Evolutionary conservation across 37 sponge, comb jelly and placozoan species (phyloP).

Genomic region (Dysidea cf. avara): DNA sequence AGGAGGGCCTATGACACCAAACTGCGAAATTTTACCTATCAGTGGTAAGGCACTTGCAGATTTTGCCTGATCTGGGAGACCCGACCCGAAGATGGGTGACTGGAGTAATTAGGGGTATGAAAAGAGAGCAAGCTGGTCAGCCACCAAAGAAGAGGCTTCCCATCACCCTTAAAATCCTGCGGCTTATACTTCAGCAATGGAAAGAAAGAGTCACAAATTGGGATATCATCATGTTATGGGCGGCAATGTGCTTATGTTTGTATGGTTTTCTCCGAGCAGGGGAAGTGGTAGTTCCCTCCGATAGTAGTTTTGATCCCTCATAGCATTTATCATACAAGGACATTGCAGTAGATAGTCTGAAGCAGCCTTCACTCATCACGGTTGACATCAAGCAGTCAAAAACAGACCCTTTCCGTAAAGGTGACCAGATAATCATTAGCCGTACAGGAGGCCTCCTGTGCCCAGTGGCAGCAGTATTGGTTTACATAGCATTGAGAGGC

Average conservation of each 20-base stretch:
- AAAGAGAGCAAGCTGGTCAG: neutral
- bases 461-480: no score
- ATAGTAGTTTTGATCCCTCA: slow-evolving; percentile 9
- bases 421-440: no score
- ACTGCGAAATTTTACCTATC: no score
- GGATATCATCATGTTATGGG: slow-evolving; percentile 30
- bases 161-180: slow-evolving; percentile 10
- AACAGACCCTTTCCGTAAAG: no score
- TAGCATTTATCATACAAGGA: slow-evolving; percentile 9
- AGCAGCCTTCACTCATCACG: no score
- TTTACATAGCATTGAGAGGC: no score
- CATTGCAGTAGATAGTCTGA: slow-evolving; percentile 18
- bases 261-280: slow-evolving; percentile 20
- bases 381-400: no score
- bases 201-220: neutral
- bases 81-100: neutral
- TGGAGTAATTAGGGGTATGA: slow-evolving; percentile 10
- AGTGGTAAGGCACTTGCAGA: slow-evolving; percentile 27
- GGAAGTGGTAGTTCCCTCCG: slow-evolving; percentile 11
- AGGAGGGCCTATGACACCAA: no score
- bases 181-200: neutral
- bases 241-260: slow-evolving; percentile 28
- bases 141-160: slow-evolving; percentile 6
- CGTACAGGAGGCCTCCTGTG: no score
- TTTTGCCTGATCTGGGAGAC: neutral